Base-by-base conservation (phyloP, 2,113 vertebrate genomes). In the Phylloscopus whistleri region DNA sequence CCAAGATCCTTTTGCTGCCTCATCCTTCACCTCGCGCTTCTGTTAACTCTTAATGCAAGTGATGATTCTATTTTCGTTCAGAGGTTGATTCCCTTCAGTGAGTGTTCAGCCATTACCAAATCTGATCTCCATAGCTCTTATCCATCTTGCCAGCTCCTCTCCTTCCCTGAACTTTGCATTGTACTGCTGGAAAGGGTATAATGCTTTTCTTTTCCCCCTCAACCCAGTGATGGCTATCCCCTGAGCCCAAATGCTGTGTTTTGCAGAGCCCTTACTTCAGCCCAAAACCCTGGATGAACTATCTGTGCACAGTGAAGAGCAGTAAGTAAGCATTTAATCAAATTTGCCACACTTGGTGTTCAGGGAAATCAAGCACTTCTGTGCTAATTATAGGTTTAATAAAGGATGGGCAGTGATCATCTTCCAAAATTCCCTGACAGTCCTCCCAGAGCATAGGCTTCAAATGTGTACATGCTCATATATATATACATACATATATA, bases 171-270 rank as follows among this genome's bases (percentile, higher is more conserved):
- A 39, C 10, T 20, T 64, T 16, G 7, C 17, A 14, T 6, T 27
- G 14, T 30, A 39, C 18, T 46, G 15, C 67, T 60, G 26, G 28
- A 55, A 89, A 44, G 6, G 1, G 1, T 33, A 26, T 9, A 72
- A 68, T 13, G 24, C 2, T 8, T 63, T 87, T 67, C 13, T 19
- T 18, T 30, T 21, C 18, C 6, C 26, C 9, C 31, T 69, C 41
- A 37, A 28, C 2, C 20, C n/a, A 49, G 11, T 10, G 37, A 9
- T 27, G 19, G 19, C 3, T 49, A 15, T 6, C 13, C 4, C 0
- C 11, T 2, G 2, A 69, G 28, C 19, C 35, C 60, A 69, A 55
- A 35, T 16, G 4, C 12, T 27, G 5, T 68, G 49, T 70, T 67
- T 82, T 49, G 33, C 13, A 35, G 4, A 43, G 6, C 15, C 7